A percentile compares a stretch with the other conserved stretches of the same genome.
phyloP scores from a whole-genome alignment of 2,113 vertebrate genomes.

The Euleptes europaea region DNA sequence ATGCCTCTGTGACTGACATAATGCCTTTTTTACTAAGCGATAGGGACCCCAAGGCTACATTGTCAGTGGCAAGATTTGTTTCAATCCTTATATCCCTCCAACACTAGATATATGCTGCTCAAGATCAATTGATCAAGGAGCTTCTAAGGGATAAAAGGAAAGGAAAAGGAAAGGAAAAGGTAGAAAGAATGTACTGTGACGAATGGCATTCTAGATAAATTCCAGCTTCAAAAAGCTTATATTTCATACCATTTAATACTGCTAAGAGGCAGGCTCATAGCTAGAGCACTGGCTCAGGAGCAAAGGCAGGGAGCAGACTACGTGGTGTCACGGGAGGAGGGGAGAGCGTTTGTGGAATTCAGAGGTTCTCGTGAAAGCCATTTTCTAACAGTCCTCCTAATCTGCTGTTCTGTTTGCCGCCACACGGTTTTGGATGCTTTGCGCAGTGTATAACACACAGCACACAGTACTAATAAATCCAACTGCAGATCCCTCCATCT shows the following conservation, averaged over 20 bases:
- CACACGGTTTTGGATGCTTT: not conserved
- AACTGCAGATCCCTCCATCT: too few relatives aligned
- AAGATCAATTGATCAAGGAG: too few relatives aligned
- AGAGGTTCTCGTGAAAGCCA: not conserved
- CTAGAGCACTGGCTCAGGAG: not conserved
- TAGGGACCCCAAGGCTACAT: too few relatives aligned
- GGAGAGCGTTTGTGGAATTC: not conserved
- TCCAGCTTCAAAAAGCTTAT: constrained; percentile 8
- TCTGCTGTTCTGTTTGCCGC: not conserved
- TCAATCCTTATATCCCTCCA: too few relatives aligned
- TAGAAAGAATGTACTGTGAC: not conserved
- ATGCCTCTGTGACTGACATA: too few relatives aligned
- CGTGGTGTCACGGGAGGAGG: not conserved
- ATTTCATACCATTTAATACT: not conserved
- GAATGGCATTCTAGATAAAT: constrained; percentile 12
- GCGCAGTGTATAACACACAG: not conserved
- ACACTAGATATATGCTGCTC: too few relatives aligned
- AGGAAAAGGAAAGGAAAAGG: too few relatives aligned
- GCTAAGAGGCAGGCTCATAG: constrained; percentile 15
- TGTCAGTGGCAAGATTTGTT: too few relatives aligned
- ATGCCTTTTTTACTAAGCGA: too few relatives aligned
- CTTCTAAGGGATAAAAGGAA: too few relatives aligned
- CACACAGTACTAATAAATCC: not conserved
- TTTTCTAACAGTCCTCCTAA: not conserved
- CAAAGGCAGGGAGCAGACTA: not conserved